phyloP scores from a whole-genome alignment of 2,888 invertebrate species.

The Melanostoma scalare region DNA sequence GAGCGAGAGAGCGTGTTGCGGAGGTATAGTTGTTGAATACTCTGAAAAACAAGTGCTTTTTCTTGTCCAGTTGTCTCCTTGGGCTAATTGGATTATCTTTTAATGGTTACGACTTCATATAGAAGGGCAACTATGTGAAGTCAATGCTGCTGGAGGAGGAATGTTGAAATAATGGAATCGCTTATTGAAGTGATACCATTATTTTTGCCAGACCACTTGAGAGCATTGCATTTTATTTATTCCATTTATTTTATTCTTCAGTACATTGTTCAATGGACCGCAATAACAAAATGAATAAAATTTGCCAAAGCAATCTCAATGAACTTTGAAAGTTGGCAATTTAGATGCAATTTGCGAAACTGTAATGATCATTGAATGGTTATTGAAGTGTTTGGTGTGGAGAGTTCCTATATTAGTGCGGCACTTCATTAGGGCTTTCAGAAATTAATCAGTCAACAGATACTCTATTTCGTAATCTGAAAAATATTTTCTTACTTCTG shows the following conservation, averaged over 20 bases:
- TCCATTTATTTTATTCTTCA: background rate
- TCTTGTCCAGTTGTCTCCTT: conserved; percentile 78
- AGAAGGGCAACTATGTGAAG: conserved; percentile 12
- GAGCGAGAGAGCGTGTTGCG: background rate
- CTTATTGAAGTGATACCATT: conserved; percentile 59
- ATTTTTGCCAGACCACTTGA: conserved; percentile 29
- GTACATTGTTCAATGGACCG: conserved; percentile 8
- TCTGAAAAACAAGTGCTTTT: conserved; percentile 78
- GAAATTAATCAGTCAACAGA: too few species aligned
- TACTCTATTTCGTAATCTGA: too few species aligned
- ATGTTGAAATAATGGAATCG: conserved; percentile 65
- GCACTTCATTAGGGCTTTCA: conserved; percentile 57
- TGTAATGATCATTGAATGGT: conserved; percentile 66
- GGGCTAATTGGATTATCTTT: conserved; percentile 79
- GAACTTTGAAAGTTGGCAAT: conserved; percentile 47
- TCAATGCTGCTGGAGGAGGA: background rate
- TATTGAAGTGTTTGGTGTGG: conserved; percentile 59
- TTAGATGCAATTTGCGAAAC: conserved; percentile 63
- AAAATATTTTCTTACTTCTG: too few species aligned
- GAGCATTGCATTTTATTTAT: conserved; percentile 4
- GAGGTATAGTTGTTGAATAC: conserved; percentile 29
- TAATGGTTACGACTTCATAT: conserved; percentile 70
- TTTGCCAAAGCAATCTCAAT: conserved; percentile 31
- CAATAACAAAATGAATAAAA: conserved; percentile 25
- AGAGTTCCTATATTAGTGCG: conserved; percentile 62